A percentile compares a stretch with the other conserved stretches of the same genome.
These are phyloP conservation scores for Hycleus cichorii DNA, from an alignment of 1,140 invertebrate genomes.

Conservation along the genomic window DNA sequence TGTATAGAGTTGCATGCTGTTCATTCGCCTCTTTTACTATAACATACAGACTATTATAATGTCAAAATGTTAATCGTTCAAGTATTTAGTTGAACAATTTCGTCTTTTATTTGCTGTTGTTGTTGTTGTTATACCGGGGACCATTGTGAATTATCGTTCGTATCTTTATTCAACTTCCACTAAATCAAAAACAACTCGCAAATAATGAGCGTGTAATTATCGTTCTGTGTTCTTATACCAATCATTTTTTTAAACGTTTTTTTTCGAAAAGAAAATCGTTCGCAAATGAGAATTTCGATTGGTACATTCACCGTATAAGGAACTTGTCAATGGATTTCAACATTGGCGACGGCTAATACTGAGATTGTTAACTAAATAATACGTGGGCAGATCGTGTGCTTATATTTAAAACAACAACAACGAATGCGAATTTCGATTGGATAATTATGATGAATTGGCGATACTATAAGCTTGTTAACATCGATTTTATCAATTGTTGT, in stretches of 20 bases:
- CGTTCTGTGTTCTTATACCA: constrained; percentile 2
- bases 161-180: constrained; percentile 4
- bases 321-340: constrained; percentile 14
- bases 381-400: constrained; percentile 2
- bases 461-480: constrained; percentile 9
- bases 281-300: constrained; percentile 7
- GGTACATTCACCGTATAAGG: constrained; percentile 3
- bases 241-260: too few species aligned
- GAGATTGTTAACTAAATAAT: constrained; percentile 15
- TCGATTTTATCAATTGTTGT: neutral
- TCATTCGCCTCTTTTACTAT: neutral
- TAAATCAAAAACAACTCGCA: neutral
- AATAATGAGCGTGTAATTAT: constrained; percentile 14
- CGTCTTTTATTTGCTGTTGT: constrained; percentile 3
- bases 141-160: constrained; percentile 17
- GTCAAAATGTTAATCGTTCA: constrained; percentile 27
- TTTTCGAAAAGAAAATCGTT: neutral
- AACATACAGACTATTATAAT: constrained; percentile 19
- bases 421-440: constrained; percentile 10
- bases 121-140: neutral
- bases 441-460: constrained; percentile 1
- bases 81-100: constrained; percentile 16
- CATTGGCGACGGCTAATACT: constrained; percentile 11
- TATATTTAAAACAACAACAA: neutral
- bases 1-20: constrained; percentile 15